These are phyloP conservation scores for Callaeas wilsoni DNA, from an alignment of 2,113 vertebrate species.

Conservation along the genomic window DNA sequence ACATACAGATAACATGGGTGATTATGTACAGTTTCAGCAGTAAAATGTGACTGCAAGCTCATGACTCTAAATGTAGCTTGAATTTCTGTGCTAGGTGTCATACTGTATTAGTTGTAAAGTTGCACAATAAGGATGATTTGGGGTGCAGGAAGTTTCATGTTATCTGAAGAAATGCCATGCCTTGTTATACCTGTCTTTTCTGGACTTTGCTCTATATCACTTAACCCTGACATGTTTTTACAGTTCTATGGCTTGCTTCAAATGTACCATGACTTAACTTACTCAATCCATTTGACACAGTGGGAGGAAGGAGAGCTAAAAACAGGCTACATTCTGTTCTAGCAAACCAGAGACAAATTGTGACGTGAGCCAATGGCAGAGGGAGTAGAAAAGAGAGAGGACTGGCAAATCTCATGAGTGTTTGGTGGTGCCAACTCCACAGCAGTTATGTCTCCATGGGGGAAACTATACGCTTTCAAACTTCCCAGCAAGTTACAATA, in stretches of 20 bases:
- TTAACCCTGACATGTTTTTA: neutral
- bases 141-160: neutral
- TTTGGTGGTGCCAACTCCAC: neutral
- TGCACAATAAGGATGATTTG: neutral
- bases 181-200: neutral
- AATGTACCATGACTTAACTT: neutral
- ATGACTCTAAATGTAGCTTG: neutral
- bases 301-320: neutral
- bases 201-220: neutral
- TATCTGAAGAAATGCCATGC: neutral
- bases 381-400: neutral
- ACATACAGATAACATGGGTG: neutral
- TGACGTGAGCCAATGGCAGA: neutral
- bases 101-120: neutral
- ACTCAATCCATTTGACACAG: neutral
- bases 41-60: neutral
- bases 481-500: neutral
- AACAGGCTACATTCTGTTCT: neutral
- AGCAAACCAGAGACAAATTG: neutral
- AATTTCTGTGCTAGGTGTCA: neutral
- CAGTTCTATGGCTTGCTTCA: neutral
- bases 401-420: neutral
- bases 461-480: fast-evolving
- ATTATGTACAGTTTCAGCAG: neutral
- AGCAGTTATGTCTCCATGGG: too few relatives aligned